A percentile compares a stretch with the other conserved stretches of the same genome.
Evolutionary conservation across 2,888 invertebrate species (phyloP).

Genomic region (Caenorhabditis macrosperma): DNA sequence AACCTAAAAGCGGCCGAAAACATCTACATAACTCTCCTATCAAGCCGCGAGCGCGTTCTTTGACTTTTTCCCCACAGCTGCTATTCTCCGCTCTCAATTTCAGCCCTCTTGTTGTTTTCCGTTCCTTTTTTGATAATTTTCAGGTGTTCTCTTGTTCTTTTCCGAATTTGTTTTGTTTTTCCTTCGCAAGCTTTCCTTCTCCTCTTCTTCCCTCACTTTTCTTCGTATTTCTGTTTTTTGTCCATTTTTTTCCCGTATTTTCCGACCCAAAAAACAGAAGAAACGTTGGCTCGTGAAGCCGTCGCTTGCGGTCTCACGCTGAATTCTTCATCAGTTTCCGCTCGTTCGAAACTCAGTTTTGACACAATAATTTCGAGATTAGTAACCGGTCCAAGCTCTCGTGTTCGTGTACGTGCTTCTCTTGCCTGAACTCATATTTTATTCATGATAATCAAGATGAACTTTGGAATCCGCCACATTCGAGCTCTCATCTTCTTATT

Average conservation of each 20-base stretch:
- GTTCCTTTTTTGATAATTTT: not conserved
- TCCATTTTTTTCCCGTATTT: not conserved
- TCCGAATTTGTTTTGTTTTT: not conserved
- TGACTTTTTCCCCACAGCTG: no score
- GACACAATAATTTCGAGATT: no score
- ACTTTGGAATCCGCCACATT: not conserved
- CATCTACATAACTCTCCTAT: no score
- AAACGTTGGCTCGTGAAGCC: slow-evolving; percentile 2
- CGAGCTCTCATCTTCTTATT: slow-evolving; percentile 1
- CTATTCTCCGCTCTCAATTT: no score
- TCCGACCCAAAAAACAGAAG: not conserved
- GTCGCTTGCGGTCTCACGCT: no score
- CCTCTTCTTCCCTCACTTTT: slow-evolving; percentile 2
- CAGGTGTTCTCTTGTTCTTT: slow-evolving; percentile 10
- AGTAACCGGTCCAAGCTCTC: no score
- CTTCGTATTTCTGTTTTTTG: not conserved
- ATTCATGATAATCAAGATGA: not conserved
- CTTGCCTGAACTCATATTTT: not conserved
- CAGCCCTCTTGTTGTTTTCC: no score
- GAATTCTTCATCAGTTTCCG: slow-evolving; percentile 32
- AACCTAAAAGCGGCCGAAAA: no score
- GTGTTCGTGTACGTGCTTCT: not conserved
- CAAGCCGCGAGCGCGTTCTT: no score
- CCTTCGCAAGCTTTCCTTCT: slow-evolving; percentile 6
- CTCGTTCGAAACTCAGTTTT: no score